Evolutionary conservation across 2,888 invertebrate species (phyloP), one percentile per base, ranked within the genome.

Genomic region (Papilio protenor): DNA sequence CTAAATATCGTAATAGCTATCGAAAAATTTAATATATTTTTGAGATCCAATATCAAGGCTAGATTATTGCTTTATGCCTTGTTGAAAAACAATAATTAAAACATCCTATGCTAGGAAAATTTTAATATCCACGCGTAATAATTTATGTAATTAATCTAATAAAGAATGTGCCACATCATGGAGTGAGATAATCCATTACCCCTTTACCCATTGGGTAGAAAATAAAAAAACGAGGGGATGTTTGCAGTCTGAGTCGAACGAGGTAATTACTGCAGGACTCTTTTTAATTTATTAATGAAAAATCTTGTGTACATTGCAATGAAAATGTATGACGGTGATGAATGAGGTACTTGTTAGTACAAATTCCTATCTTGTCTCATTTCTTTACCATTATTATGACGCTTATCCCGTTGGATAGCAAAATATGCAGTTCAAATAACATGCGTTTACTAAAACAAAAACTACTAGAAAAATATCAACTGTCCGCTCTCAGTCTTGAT

Each of bases 161-260:
- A 45, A 45, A 21, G 66, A 69, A 69, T 69, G 21, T 69, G 40
- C 66, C 66, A 45, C 21, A 69, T 69, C 66, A 69, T 45, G 66
- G 12, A 69, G 21, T 45, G 40, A 69, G 45, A 69, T 69, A 69
- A 69, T 69, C 66, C 66, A 69, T 69, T 45, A 69, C 45, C 66
- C 66, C 66, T 66, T 66, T 45, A 40, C 12, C 45, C 66, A 66
- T 45, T 21, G 66, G 4, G 11, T 69, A 45, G 40, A 69, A 66
- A 66, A 69, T 69, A 69, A 69, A 69, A 69, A 69, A 69, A 69
- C 66, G 66, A 45, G 45, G 66, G 66, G 66, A 66, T 66, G 66
- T 66, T 66, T 45, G 66, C 45, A 66, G 66, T 66, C 66, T 66
- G 66, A 45, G 45, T 66, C 66, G 45, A 40, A 21, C 66, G 45